Evolutionary conservation across 1,140 invertebrate species (phyloP).

Genomic region (Diachasmimorpha longicaudata): DNA sequence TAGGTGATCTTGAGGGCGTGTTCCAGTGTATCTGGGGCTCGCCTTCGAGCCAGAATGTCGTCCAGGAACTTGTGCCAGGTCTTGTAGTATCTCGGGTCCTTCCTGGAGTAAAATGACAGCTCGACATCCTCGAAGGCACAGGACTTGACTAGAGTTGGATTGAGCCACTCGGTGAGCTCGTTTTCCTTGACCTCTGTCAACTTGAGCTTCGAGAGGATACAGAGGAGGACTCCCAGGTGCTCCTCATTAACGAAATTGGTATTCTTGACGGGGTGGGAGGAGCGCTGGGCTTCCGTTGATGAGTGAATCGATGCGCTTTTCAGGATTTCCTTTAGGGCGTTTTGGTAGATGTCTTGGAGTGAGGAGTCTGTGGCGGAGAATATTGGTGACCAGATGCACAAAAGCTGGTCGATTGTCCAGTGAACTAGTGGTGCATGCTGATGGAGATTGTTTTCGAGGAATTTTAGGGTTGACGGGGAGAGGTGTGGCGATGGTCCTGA

Average conservation of each 20-base stretch:
- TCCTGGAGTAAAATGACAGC: slow-evolving; percentile 49
- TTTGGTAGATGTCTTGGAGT: slow-evolving; percentile 45
- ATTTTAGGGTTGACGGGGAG: slow-evolving; percentile 32
- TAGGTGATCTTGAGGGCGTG: slow-evolving; percentile 40
- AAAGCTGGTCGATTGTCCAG: slow-evolving; percentile 50
- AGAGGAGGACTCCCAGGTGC: slow-evolving; percentile 35
- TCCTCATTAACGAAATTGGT: slow-evolving; percentile 13
- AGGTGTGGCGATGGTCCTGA: slow-evolving; percentile 15
- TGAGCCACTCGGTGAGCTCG: slow-evolving; percentile 39
- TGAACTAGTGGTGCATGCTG: slow-evolving; percentile 37
- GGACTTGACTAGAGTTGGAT: slow-evolving; percentile 35
- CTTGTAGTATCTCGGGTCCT: slow-evolving; percentile 39
- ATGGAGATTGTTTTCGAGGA: slow-evolving; percentile 40
- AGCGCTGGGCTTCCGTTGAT: slow-evolving; percentile 15
- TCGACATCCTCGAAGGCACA: slow-evolving; percentile 42
- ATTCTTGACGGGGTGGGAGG: neutral
- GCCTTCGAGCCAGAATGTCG: slow-evolving; percentile 28
- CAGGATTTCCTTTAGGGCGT: slow-evolving; percentile 35
- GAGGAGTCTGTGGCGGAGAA: slow-evolving; percentile 27
- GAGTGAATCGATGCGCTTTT: slow-evolving; percentile 9
- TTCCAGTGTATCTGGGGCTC: slow-evolving; percentile 29
- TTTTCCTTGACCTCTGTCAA: slow-evolving; percentile 36
- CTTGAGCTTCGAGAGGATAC: slow-evolving; percentile 49
- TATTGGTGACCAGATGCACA: slow-evolving; percentile 31
- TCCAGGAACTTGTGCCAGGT: slow-evolving; percentile 46